A percentile compares a stretch with the other conserved stretches of the same genome.
These are phyloP conservation scores for Timema cristinae DNA, from an alignment of 2,888 invertebrate species.

Conservation along the genomic window DNA sequence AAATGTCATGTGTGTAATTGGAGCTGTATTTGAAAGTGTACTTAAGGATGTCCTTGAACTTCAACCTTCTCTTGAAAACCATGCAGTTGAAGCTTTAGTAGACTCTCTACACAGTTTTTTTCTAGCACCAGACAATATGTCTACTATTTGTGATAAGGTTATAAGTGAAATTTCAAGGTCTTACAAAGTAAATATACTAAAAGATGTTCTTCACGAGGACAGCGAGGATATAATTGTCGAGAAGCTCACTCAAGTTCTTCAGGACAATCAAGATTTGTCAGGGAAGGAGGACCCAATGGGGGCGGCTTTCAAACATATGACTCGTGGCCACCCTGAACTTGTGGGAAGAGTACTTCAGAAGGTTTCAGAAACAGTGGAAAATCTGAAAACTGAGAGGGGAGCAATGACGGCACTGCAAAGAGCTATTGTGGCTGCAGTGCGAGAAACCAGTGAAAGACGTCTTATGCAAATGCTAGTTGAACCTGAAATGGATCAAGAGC, in stretches of 20 bases:
- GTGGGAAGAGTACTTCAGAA: slow-evolving; percentile 57
- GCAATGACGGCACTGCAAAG: slow-evolving; percentile 63
- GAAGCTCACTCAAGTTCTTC: slow-evolving; percentile 58
- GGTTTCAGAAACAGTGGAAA: slow-evolving; percentile 57
- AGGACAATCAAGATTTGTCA: slow-evolving; percentile 11
- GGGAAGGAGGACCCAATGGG: slow-evolving; percentile 57
- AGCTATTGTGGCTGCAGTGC: slow-evolving; percentile 62
- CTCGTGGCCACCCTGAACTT: slow-evolving; percentile 57
- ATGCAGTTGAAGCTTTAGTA: slow-evolving; percentile 21
- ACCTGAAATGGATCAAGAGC: slow-evolving; percentile 38
- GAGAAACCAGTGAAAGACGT: slow-evolving; percentile 57
- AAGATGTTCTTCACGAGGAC: slow-evolving; percentile 38
- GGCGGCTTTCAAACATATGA: slow-evolving; percentile 62
- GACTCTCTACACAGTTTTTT: slow-evolving; percentile 26
- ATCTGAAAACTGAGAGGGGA: slow-evolving; percentile 59
- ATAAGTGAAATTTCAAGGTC: background rate
- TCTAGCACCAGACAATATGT: slow-evolving; percentile 18
- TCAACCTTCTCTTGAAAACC: slow-evolving; percentile 20
- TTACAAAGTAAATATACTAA: slow-evolving; percentile 60
- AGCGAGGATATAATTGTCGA: slow-evolving; percentile 58
- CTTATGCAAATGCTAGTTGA: slow-evolving; percentile 54
- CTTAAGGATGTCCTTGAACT: slow-evolving; percentile 25
- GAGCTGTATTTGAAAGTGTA: slow-evolving; percentile 37
- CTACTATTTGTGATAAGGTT: slow-evolving; percentile 18
- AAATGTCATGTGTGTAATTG: slow-evolving; percentile 41